Evolutionary conservation across 2,888 invertebrate species (phyloP).

Genomic region (Eupithecia subumbrata): DNA sequence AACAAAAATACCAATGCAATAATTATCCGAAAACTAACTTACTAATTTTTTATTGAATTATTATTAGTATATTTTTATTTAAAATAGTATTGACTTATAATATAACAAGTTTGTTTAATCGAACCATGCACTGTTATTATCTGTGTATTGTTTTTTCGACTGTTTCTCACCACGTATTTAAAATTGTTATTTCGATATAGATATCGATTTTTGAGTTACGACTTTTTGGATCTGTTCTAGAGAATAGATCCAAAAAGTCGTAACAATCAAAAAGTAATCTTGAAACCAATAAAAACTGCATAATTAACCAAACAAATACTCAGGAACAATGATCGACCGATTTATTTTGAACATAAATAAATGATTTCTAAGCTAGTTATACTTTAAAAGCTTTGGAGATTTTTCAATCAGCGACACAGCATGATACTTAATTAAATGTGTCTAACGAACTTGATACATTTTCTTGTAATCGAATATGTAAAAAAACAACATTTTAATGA

Average conservation of each 20-base stretch:
- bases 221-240: too few species aligned
- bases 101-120: not conserved
- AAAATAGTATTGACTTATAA: not conserved
- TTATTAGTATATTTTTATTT: too few species aligned
- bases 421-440: constrained; percentile 70
- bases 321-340: constrained; percentile 40
- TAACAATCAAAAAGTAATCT: constrained; percentile 23
- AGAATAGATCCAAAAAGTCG: constrained; percentile 14
- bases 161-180: too few species aligned
- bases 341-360: constrained; percentile 47
- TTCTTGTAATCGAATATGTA: constrained; percentile 44
- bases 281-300: constrained; percentile 32
- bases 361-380: constrained; percentile 51
- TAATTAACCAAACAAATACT: constrained; percentile 40
- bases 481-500: constrained; percentile 41
- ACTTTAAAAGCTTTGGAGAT: constrained; percentile 50
- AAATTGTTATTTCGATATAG: too few species aligned
- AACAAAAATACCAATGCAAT: not conserved
- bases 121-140: too few species aligned
- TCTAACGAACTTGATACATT: constrained; percentile 57
- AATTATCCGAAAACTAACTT: not conserved
- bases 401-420: constrained; percentile 76
- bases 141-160: too few species aligned
- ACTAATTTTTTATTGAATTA: too few species aligned
- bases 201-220: too few species aligned